phyloP scores from a whole-genome alignment of 2,888 invertebrate species.

The Andrena chrysosceles region DNA sequence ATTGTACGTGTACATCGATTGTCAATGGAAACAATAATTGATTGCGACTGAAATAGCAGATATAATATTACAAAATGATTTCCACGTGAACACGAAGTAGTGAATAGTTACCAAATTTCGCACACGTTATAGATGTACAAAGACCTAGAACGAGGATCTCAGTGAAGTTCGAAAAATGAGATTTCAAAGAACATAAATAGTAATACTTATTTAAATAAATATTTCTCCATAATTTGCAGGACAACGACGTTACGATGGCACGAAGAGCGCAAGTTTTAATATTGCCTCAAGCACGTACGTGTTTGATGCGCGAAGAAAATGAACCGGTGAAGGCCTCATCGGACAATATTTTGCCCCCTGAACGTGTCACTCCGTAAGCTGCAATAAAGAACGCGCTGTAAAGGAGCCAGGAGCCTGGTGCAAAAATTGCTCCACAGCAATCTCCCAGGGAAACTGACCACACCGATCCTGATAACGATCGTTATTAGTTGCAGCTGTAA shows the following conservation, averaged over 20 bases:
- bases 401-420: slow-evolving; percentile 33
- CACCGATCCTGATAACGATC: slow-evolving; percentile 32
- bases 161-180: not conserved
- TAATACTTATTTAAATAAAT: not conserved
- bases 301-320: slow-evolving; percentile 7
- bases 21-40: slow-evolving; percentile 51
- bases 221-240: not conserved
- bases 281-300: slow-evolving; percentile 6
- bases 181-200: too few relatives aligned
- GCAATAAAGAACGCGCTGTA: slow-evolving; percentile 29
- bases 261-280: not conserved
- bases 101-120: not conserved
- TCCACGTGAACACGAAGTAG: not conserved
- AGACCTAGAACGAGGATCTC: too few relatives aligned
- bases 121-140: too few relatives aligned
- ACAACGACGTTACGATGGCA: not conserved
- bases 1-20: slow-evolving; percentile 38
- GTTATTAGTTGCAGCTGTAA: slow-evolving; percentile 28
- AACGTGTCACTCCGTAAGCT: slow-evolving; percentile 36
- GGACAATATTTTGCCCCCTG: slow-evolving; percentile 17
- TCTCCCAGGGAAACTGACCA: slow-evolving; percentile 29
- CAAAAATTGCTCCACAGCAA: slow-evolving; percentile 51
- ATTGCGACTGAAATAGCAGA: slow-evolving; percentile 13
- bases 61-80: slow-evolving; percentile 36
- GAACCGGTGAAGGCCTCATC: slow-evolving; percentile 9